phyloP scores from a whole-genome alignment of 2,797 vertebrate genomes.

The Botia kubotai region DNA sequence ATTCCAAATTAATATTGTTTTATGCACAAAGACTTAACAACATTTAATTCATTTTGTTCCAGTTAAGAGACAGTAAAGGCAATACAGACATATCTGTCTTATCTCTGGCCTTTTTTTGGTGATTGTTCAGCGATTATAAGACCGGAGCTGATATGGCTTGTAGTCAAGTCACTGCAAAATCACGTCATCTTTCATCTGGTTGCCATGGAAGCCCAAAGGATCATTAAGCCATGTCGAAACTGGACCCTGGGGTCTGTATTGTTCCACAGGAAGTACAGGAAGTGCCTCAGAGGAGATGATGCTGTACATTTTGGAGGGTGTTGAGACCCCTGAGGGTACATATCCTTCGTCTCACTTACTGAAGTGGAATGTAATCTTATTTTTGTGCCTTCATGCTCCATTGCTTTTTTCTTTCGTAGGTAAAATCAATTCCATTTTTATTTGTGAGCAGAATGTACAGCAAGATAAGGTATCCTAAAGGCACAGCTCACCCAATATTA shows the following conservation, averaged over 20 bases:
- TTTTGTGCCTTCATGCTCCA: neutral
- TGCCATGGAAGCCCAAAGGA: slow-evolving; percentile 21
- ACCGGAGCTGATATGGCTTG: neutral
- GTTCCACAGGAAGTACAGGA: slow-evolving; percentile 30
- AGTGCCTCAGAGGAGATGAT: slow-evolving; percentile 7
- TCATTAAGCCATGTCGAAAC: slow-evolving; percentile 35
- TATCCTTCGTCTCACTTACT: slow-evolving; percentile 36
- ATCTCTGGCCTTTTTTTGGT: neutral
- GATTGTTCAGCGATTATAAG: neutral
- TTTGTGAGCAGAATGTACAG: slow-evolving; percentile 15
- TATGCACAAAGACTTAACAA: neutral
- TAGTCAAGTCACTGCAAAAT: slow-evolving; percentile 8
- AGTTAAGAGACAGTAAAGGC: slow-evolving; percentile 2
- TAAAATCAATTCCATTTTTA: slow-evolving; percentile 34
- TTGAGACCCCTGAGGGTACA: neutral
- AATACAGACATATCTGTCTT: neutral
- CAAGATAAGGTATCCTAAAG: neutral
- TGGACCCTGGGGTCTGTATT: slow-evolving; percentile 33
- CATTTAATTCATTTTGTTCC: neutral
- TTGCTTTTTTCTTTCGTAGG: neutral
- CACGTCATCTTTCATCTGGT: slow-evolving; percentile 31
- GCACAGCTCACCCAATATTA: neutral
- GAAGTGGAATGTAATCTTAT: slow-evolving; percentile 34
- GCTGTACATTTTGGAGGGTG: slow-evolving; percentile 9
- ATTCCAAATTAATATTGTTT: too few relatives aligned